Base-by-base conservation (phyloP, 2,888 invertebrate genomes). In the Heteropelma amictum region DNA sequence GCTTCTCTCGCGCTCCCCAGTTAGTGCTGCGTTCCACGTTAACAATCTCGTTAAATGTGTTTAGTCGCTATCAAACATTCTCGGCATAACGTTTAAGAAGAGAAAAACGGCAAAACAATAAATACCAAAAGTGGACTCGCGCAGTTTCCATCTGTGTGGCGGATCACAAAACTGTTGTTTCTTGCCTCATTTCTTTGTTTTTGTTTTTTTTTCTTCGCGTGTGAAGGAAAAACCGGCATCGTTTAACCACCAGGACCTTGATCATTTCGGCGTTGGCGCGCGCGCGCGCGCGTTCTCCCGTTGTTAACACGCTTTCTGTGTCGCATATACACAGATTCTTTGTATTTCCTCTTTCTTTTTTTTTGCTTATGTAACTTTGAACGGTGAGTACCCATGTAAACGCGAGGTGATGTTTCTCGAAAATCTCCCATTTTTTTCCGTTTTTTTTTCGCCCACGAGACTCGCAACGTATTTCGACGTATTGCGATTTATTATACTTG, bases 361-460 rank as follows among this genome's bases (percentile, higher is more conserved):
- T 80, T 72, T 73, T 72, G 81, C 81, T 87, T 87, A 87, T 86
- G 82, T 87, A 87, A 87, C 85, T 80, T 78, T 79, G 72, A 79
- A 82, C 80, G 84, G 82, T 79, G 80, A 86, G 84, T 84, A 73
- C 54, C 26, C 47, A 26, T 54, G n/a, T 17, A 51, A 68, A 51
- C 28, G 58, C 49, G 80, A 86, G 87, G 87, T 87, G 87, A 87
- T 87, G 87, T 86, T 86, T 80, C 85, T 80, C 81, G 80, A 81
- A 72, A n/a, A n/a, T n/a, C 40, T 28, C 35, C 69, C 73, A 72
- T 68, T 65, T 33, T 45, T 42, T 17, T 45, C 33, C 4, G 10
- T 28, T 38, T 14, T 45, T 14, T 7, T 10, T 12, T 7, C 38
- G n/a, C 19, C 26, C 35, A 10, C 42, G 5, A 12, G 8, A 68